A percentile compares a stretch with the other conserved stretches of the same genome.
Evolutionary conservation across 2,113 vertebrate genomes (phyloP).

Genomic region (Oriolus oriolus): DNA sequence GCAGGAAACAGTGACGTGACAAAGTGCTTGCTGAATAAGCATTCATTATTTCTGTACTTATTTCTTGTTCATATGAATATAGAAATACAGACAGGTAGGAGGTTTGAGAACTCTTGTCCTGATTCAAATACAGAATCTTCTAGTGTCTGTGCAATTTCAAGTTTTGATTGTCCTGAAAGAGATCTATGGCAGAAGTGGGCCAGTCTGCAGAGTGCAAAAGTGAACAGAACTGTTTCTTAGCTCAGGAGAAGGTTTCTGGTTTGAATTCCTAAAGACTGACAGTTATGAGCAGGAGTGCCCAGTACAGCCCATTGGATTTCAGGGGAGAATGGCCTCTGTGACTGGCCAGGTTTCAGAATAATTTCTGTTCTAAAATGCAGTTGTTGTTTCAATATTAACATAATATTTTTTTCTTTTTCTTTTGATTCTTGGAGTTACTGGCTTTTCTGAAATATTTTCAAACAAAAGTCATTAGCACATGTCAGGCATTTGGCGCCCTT

Average conservation of each 20-base stretch:
- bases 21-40: neutral
- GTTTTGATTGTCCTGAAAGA: neutral
- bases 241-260: neutral
- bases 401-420: neutral
- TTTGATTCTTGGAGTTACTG: neutral
- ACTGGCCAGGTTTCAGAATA: neutral
- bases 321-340: neutral
- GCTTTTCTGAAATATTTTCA: neutral
- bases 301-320: neutral
- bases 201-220: neutral
- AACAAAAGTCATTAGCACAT: neutral
- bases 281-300: neutral
- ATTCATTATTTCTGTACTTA: neutral
- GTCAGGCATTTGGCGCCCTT: neutral
- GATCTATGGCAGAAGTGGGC: neutral
- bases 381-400: neutral
- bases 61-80: neutral
- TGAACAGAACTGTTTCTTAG: neutral
- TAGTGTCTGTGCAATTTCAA: neutral
- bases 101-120: neutral
- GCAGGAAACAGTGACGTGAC: neutral
- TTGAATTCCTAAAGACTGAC: neutral
- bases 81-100: neutral
- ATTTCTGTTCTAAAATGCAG: neutral
- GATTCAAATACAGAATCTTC: neutral